These are phyloP conservation scores for Heliconius erato DNA, from an alignment of 2,888 invertebrate genomes.

Conservation along the genomic window DNA sequence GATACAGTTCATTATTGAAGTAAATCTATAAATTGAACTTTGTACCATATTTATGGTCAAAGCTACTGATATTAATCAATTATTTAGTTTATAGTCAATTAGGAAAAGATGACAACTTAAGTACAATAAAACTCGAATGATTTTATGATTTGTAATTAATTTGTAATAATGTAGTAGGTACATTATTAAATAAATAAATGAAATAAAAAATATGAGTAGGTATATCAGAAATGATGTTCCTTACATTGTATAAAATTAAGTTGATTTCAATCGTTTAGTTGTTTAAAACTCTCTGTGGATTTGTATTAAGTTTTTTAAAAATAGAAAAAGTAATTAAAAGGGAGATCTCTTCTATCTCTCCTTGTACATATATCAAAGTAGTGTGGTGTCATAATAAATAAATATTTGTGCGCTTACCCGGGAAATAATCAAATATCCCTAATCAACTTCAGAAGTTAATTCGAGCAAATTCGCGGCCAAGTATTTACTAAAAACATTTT, in stretches of 20 bases:
- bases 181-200: too few relatives aligned
- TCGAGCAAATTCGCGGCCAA: neutral
- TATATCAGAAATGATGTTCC: neutral
- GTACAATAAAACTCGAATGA: too few relatives aligned
- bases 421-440: neutral
- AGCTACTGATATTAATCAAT: neutral
- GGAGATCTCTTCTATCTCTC: too few relatives aligned
- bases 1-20: neutral
- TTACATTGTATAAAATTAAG: neutral
- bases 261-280: neutral
- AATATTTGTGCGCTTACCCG: too few relatives aligned
- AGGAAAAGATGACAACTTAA: neutral
- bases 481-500: neutral
- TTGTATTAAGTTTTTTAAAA: neutral
- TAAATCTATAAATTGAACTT: neutral
- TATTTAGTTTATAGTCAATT: neutral
- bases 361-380: too few relatives aligned
- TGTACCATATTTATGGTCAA: neutral
- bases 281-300: accelerated
- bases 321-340: neutral
- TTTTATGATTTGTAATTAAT: too few relatives aligned
- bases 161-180: too few relatives aligned
- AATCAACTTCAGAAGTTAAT: neutral
- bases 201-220: neutral
- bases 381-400: too few relatives aligned